phyloP scores from a whole-genome alignment of 2,888 invertebrate species.

The Hartigia nigra region DNA sequence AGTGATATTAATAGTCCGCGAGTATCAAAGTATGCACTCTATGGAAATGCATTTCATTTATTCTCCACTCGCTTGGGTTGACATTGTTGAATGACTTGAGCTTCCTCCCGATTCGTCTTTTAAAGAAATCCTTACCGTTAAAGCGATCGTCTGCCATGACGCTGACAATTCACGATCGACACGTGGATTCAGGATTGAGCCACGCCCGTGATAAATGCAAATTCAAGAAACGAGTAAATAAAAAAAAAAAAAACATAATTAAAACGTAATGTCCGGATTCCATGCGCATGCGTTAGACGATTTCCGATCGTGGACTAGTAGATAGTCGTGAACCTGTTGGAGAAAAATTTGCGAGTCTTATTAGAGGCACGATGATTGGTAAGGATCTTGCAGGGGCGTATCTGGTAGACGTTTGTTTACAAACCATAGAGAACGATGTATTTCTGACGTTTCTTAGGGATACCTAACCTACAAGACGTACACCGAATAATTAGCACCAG shows the following conservation, averaged over 20 bases:
- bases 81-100: constrained; percentile 62
- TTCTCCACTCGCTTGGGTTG: constrained; percentile 48
- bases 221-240: not conserved
- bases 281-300: not conserved
- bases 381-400: not conserved
- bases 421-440: not conserved
- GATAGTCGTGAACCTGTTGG: not conserved
- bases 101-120: constrained; percentile 13
- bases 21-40: constrained; percentile 59
- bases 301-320: not conserved
- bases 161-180: not conserved
- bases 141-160: not conserved
- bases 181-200: not conserved
- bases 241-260: not conserved
- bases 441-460: not conserved
- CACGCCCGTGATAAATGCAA: not conserved
- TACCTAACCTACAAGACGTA: constrained; percentile 17
- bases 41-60: constrained; percentile 64
- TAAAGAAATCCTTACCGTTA: constrained; percentile 2
- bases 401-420: not conserved
- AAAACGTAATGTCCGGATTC: not conserved
- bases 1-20: constrained; percentile 63
- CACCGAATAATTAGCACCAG: constrained; percentile 46
- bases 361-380: not conserved
- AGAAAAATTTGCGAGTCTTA: not conserved